Evolutionary conservation across 2,888 invertebrate species (phyloP).

Genomic region (Formica aserva): DNA sequence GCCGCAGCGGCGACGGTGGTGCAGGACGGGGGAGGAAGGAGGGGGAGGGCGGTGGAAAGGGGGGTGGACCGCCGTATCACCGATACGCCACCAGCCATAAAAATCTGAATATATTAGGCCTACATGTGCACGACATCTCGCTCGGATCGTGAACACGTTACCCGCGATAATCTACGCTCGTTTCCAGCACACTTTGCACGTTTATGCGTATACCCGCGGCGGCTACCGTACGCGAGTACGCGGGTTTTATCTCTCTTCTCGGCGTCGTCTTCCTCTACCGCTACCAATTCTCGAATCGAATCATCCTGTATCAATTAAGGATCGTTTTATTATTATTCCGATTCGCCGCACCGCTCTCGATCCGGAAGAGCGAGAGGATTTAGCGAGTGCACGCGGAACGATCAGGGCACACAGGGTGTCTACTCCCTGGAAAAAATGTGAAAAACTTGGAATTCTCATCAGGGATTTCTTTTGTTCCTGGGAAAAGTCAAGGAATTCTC

Average conservation of each 20-base stretch:
- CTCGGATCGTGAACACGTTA: conserved; percentile 82
- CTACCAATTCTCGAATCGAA: neutral
- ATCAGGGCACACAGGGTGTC: neutral
- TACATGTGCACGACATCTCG: conserved; percentile 83
- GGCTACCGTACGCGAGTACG: conserved; percentile 34
- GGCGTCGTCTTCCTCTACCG: neutral
- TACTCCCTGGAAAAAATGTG: too few relatives aligned
- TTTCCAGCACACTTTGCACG: conserved; percentile 74
- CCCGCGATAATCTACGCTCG: conserved; percentile 79
- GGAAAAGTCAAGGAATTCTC: too few relatives aligned
- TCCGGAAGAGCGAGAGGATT: neutral
- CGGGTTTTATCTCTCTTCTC: neutral
- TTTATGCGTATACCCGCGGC: conserved; percentile 70
- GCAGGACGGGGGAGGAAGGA: neutral
- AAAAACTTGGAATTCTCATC: too few relatives aligned
- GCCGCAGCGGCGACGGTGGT: conserved; percentile 50
- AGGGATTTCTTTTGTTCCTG: too few relatives aligned
- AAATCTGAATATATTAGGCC: conserved; percentile 85
- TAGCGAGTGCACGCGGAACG: too few relatives aligned
- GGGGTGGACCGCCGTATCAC: conserved; percentile 78
- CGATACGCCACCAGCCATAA: conserved; percentile 84
- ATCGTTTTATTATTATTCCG: neutral
- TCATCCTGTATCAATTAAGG: conserved; percentile 4
- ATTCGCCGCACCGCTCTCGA: neutral
- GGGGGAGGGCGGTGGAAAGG: conserved; percentile 45